Base-by-base conservation (phyloP, 2,888 invertebrate genomes). In the Chesias legatella region DNA sequence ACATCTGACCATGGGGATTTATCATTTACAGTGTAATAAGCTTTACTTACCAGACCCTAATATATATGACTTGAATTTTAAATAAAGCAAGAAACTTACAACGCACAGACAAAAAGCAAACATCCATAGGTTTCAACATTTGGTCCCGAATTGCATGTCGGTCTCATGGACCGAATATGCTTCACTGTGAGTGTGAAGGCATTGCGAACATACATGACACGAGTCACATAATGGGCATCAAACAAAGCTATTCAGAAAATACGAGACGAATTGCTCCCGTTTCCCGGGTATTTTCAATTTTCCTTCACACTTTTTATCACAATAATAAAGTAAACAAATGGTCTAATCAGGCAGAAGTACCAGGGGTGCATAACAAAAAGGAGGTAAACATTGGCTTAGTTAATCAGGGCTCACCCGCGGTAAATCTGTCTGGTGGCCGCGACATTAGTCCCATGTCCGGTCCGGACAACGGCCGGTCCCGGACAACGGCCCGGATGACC, bases 291-390 rank as follows among this genome's bases (percentile, higher is more conserved):
- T 7, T 13, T 10, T 10, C 33, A 39, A 33, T 30, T 26, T 26
- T 10, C 33, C 30, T 26, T 10, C 33, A 38, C 10, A 37, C 28
- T 33, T 30, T 28, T 27, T 27, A 36, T 27, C 29, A 27, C 24
- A 37, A 10, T 22, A 45, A 32, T 43, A 38, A 36, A 29, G 34
- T 30, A 33, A 43, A 48, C 43, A 39, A 45, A 45, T 48, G 55
- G 51, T 51, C 56, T 52, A 53, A 57, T 58, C 51, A 53, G 38
- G 35, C 34, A 32, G 59, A 65, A 66, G 61, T 73, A 79, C 74
- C 60, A 76, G 79, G 81, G 75, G 79, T 73, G 79, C 79, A 83
- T 81, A 80, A 76, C 71, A 68, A 73, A 80, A 67, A 73, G 70
- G 67, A 66, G 69, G 70, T 65, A 73, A 72, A 67, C 70, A 69